Evolutionary conservation across 1,140 invertebrate genomes (phyloP).

Genomic region (Penaeus vannamei): DNA sequence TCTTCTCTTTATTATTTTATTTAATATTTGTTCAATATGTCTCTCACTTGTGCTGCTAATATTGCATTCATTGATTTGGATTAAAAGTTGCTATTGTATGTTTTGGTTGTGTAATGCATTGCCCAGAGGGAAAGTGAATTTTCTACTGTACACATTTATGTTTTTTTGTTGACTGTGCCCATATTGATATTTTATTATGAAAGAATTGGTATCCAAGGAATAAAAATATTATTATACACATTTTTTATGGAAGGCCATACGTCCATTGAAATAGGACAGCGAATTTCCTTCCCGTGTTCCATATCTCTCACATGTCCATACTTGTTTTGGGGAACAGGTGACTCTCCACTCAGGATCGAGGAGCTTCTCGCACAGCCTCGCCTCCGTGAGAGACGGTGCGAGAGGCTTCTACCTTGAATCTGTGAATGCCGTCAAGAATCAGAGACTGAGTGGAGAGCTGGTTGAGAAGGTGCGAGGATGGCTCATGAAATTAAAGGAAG

Average conservation of each 20-base stretch:
- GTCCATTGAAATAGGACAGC: no score
- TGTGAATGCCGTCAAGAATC: slow-evolving; percentile 40
- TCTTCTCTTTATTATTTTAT: no score
- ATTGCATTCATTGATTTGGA: slow-evolving; percentile 20
- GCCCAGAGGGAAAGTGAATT: neutral
- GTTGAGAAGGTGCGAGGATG: slow-evolving; percentile 24
- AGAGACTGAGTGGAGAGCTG: slow-evolving; percentile 35
- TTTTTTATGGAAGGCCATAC: no score
- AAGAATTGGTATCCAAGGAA: no score
- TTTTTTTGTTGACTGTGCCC: no score
- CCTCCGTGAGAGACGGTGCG: slow-evolving; percentile 29
- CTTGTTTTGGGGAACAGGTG: no score
- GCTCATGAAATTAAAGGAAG: slow-evolving; percentile 35
- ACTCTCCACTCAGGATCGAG: slow-evolving; percentile 35
- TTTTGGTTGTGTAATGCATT: neutral
- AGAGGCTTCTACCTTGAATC: slow-evolving; percentile 33
- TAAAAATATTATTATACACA: no score
- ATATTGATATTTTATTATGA: no score
- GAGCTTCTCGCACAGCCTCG: slow-evolving; percentile 10
- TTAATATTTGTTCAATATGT: neutral
- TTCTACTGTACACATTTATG: neutral
- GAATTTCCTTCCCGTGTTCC: no score
- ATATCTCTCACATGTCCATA: no score
- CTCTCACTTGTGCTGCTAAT: neutral
- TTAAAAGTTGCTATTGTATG: neutral